Base-by-base conservation (phyloP, 2,797 vertebrate genomes). In the Valencia hispanica region DNA sequence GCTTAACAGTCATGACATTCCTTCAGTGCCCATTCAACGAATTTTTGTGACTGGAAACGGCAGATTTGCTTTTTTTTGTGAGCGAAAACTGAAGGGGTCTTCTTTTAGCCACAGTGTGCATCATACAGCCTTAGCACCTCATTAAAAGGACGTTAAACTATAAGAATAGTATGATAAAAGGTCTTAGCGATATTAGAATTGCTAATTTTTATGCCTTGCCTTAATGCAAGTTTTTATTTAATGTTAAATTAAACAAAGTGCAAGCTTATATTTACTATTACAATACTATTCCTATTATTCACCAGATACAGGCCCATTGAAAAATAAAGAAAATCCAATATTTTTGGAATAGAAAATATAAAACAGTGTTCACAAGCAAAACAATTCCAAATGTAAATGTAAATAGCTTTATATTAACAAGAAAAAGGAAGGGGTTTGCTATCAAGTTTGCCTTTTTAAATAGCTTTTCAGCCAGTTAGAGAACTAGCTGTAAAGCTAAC, bases 1-100 rank as follows among this genome's bases (percentile, higher is more conserved):
- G 27, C 15, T 32, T 59, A 59, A 15, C 27, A 17, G 27, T 32
- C 53, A 55, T 27, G 10, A 14, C 84, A 94, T 12, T 57, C n/a
- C n/a, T 57, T 57, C 55, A 57, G 27, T 27, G 53, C 11, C 11
- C 53, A 57, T 5, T 12, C 5, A 57, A 30, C 25, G 4, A 57
- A 4, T 2, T 57, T 30, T 14, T 57, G 14, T 57, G 27, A 57
- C 11, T 30, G 27, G n/a, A 30, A 57, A 57, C 6, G 2, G 27
- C 27, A 57, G 17, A 57, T 30, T 11, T 57, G 8, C 2, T 11
- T 55, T 55, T 55, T 6, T 55, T n/a, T 20, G n/a, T 55, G 53
- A 55, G 11, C 11, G 53, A 27, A 27, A 53, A 55, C 25, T 55
- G 51, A 53, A 11, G 50, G 10, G 10, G 41, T 53, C 50, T 53